Base-by-base conservation (phyloP, 1,140 invertebrate species). In the Camponotus vicinus region DNA sequence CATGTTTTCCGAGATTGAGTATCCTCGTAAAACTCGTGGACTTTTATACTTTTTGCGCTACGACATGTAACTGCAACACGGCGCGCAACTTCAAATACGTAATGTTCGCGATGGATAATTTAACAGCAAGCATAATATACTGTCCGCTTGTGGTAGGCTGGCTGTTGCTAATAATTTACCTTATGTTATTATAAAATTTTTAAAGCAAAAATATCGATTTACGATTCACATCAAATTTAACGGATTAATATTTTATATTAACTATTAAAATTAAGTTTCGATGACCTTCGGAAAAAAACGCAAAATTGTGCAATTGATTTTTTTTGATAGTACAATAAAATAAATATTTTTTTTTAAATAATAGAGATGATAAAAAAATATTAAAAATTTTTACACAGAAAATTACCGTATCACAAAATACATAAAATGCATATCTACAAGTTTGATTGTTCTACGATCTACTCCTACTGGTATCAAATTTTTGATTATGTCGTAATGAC, bases 1-100 rank as follows among this genome's bases (percentile, higher is more conserved):
- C 40, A 76, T 76, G 80, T 75, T 77, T 64, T 64, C 27, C 34
- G 49, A 64, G 82, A 85, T 85, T 78, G 67, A 85, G 82, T 83
- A 27, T 49, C 42, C 34, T 76, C 75, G 61, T 76, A 85, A 85
- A 85, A 66, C 15, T 49, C 55, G 52, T 13, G 34, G 34, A 67
- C 27, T 73, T 83, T 11, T 9, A 61, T 45, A 61, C 21, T 73
- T 83, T 83, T 75, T 63, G 27, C 40, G 57, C 13, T 21, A 45
- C 21, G 21, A 57, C 21, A 37, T 73, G 37, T 82, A 61, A 61
- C 18, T 63, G 66, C 40, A 45, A 34, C 32, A n/a, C n/a, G 32
- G 3, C 37, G 66, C 37, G 18, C 76, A 66, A 78, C 49, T 52
- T 79, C 32, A 34, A 57, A 82, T 21, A 45, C 18, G 55, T 73